Base-by-base conservation (phyloP, 2,113 vertebrate species). In the Mirounga angustirostris region DNA sequence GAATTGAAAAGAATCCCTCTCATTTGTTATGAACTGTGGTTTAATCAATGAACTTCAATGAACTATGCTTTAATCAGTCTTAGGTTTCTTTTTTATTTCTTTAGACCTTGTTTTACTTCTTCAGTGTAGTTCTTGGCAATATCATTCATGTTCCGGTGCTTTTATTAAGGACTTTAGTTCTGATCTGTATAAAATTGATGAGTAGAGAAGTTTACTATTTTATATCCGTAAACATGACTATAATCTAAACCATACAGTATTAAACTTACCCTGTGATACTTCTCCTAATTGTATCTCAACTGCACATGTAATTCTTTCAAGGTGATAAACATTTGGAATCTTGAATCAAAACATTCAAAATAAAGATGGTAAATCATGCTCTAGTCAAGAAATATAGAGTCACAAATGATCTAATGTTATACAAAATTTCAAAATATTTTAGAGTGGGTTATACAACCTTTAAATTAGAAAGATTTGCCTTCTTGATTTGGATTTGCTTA, bases 51-150 rank as follows among this genome's bases (percentile, higher is more conserved):
- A 82, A 89, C 54, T n/a, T n/a, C 18, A 58, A 1, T 40, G 15
- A 95, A 71, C 13, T 79, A 8, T 13, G 22, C 0, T 87, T 89
- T 89, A 28, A 73, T 65, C 11, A 58, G 24, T 19, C 0, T 85
- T 59, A 21, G 2, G 22, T 67, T 59, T 52, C 1, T 58, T n/a
- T 87, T 80, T 85, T 24, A 63, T 93, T 96, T 96, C 46, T 94
- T 96, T 61, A 30, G 36, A 54, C 84, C 83, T 93, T 94, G 30
- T 84, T 94, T 96, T 74, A 81, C 61, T 95, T 92, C 46, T 61
- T 84, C 59, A 89, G 59, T 22, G 4, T 85, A 50, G 28, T n/a
- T 81, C 33, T 85, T 94, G 50, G 15, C 4, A 89, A 46, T 78
- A 52, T 24, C 95, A 86, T 40, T 65, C 21, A 36, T 56, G 13